Evolutionary conservation across 2,888 invertebrate species (phyloP).

Genomic region (Philereme vetulata): DNA sequence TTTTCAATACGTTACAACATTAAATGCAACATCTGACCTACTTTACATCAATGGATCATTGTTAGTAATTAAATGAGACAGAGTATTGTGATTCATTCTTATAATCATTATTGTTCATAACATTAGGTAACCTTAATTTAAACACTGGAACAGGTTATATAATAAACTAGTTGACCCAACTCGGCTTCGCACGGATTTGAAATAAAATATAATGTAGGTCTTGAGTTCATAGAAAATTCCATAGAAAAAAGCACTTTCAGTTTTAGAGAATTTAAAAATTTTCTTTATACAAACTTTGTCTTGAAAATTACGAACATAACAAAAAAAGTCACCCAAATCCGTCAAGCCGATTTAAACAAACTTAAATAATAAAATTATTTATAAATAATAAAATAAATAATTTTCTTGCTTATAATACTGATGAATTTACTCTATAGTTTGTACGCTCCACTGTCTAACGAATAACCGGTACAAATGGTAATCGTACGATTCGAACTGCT

Average conservation of each 20-base stretch:
- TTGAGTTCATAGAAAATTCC: too few relatives aligned
- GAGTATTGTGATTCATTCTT: constrained; percentile 21
- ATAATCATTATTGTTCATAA: constrained; percentile 23
- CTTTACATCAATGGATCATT: constrained; percentile 36
- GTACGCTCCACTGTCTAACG: constrained; percentile 32
- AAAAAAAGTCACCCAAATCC: too few relatives aligned
- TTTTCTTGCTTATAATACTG: constrained; percentile 36
- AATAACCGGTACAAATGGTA: constrained; percentile 12
- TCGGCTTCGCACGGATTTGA: too few relatives aligned
- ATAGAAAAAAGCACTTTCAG: too few relatives aligned
- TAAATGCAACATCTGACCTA: constrained; percentile 31
- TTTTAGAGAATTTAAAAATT: too few relatives aligned
- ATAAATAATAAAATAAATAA: constrained; percentile 17
- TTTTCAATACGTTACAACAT: constrained; percentile 34
- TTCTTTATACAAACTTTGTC: too few relatives aligned
- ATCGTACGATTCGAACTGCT: constrained; percentile 10
- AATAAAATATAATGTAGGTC: too few relatives aligned
- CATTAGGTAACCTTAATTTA: constrained; percentile 15
- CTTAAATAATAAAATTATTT: constrained; percentile 27
- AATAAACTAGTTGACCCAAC: constrained; percentile 18
- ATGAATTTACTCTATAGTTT: constrained; percentile 41
- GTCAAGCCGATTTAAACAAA: constrained; percentile 14
- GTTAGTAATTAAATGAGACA: constrained; percentile 31
- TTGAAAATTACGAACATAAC: too few relatives aligned
- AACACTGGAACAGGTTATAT: constrained; percentile 15